Evolutionary conservation across 2,888 invertebrate genomes (phyloP).

Genomic region (Drymonia ruficornis): DNA sequence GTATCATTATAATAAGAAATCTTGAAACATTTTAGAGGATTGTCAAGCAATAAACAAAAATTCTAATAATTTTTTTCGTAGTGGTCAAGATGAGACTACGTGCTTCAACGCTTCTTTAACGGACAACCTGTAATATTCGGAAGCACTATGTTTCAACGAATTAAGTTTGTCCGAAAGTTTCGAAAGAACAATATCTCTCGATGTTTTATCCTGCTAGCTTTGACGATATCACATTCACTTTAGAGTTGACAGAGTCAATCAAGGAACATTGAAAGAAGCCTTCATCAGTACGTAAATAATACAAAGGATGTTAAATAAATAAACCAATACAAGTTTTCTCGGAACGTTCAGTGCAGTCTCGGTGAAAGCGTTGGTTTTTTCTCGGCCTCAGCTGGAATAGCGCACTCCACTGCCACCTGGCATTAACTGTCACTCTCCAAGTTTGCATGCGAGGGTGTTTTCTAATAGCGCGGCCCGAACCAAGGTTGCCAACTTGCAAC

Average conservation of each 20-base stretch:
- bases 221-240: too few species aligned
- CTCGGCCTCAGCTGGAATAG: constrained; percentile 32
- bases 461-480: constrained; percentile 21
- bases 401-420: constrained; percentile 19
- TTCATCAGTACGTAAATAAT: too few species aligned
- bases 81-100: too few species aligned
- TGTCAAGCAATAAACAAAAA: constrained; percentile 27
- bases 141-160: too few species aligned
- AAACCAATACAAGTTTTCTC: background rate
- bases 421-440: constrained; percentile 20
- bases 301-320: background rate
- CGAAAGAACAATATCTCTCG: too few species aligned
- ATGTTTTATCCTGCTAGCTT: too few species aligned
- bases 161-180: too few species aligned
- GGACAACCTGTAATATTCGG: too few species aligned
- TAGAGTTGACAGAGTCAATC: too few species aligned
- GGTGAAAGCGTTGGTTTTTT: constrained; percentile 23
- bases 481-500: background rate
- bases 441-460: constrained; percentile 20
- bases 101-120: too few species aligned
- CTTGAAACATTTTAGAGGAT: constrained; percentile 29
- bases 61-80: too few species aligned
- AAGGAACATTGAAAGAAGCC: too few species aligned
- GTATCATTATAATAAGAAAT: constrained; percentile 2
- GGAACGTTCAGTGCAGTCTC: background rate